These are phyloP conservation scores for Scarus forsteni DNA, from an alignment of 2,797 vertebrate genomes.

Conservation along the genomic window DNA sequence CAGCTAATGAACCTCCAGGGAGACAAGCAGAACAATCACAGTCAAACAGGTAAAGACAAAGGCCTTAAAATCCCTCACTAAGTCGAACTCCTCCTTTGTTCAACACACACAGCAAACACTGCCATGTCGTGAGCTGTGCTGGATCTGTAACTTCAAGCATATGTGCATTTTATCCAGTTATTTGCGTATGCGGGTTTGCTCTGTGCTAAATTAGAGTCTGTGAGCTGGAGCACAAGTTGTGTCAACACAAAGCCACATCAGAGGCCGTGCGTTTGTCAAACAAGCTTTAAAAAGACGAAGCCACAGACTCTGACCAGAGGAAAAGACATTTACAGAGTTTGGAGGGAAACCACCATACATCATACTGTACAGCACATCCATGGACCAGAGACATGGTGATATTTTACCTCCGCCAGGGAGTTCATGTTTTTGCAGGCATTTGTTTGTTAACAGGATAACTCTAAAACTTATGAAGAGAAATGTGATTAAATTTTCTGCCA, in stretches of 20 bases:
- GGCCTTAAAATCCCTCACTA: conserved; percentile 17
- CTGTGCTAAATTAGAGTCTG: conserved; percentile 72
- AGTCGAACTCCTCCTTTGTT: neutral
- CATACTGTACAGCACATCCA: neutral
- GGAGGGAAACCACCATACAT: conserved; percentile 24
- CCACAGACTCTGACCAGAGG: conserved; percentile 39
- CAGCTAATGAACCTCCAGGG: no score
- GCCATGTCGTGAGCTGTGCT: conserved; percentile 1
- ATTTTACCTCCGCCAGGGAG: no score
- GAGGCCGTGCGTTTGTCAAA: conserved; percentile 73
- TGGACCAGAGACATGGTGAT: neutral
- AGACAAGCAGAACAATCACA: neutral
- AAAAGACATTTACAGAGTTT: conserved; percentile 17
- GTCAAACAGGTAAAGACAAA: conserved; percentile 20
- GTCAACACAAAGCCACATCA: conserved; percentile 80
- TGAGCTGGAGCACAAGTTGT: conserved; percentile 66
- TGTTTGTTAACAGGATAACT: no score
- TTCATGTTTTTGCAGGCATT: no score
- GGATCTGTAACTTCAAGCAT: conserved; percentile 46
- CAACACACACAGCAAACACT: neutral
- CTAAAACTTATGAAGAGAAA: no score
- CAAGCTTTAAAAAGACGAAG: conserved; percentile 71
- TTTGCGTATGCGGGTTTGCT: conserved; percentile 42
- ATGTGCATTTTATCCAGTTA: conserved; percentile 28
- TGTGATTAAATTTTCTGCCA: no score